Percentiles rank a stretch among this genome's conserved stretches.
These are phyloP conservation scores for Malurus cyaneus DNA, from an alignment of 2,113 vertebrate species.

Conservation along the genomic window DNA sequence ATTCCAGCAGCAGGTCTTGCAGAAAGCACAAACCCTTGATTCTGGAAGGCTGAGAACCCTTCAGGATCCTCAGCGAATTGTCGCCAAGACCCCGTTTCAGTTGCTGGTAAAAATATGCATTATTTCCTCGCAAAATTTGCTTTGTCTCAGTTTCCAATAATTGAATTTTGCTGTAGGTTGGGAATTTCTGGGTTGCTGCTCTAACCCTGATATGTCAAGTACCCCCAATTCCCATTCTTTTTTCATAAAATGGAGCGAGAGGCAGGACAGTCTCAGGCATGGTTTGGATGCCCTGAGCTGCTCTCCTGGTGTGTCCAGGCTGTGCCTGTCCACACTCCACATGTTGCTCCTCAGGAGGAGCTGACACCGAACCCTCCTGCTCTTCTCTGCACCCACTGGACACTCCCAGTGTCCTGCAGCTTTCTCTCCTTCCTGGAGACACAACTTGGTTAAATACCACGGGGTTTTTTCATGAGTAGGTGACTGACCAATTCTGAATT, in stretches of 20 bases:
- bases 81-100: neutral
- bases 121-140: neutral
- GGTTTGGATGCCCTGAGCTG: neutral
- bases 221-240: neutral
- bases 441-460: fast-evolving
- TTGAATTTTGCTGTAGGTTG: neutral
- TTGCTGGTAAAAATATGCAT: fast-evolving
- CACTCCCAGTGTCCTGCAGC: neutral
- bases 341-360: neutral
- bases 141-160: neutral
- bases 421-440: neutral
- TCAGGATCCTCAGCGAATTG: neutral
- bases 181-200: neutral
- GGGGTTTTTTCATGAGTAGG: neutral
- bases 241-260: neutral
- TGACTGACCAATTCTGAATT: neutral
- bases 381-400: neutral
- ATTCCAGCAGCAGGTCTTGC: neutral
- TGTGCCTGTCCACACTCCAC: neutral
- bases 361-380: neutral
- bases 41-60: neutral
- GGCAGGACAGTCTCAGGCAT: fast-evolving
- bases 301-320: neutral
- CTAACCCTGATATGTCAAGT: neutral
- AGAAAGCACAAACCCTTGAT: neutral